Base-by-base conservation (phyloP, 2,888 invertebrate genomes). In the Phalera bucephala region DNA sequence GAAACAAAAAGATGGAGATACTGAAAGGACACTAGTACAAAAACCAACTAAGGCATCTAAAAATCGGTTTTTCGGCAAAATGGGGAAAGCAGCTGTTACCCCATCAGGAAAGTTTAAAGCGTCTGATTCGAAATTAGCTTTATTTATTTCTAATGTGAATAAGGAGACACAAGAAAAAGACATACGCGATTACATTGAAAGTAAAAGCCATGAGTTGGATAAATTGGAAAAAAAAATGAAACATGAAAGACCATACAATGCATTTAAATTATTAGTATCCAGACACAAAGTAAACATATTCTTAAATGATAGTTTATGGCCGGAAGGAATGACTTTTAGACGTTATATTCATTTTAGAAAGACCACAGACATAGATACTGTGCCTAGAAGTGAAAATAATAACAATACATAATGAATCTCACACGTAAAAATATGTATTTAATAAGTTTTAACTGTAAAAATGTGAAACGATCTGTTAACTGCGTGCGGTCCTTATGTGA, bases 381-480 rank as follows among this genome's bases (percentile, higher is more conserved):
- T n/a, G 2, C 37, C 43, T 2, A 57, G 52, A 45, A 36, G 54
- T 12, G 13, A 49, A n/a, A 43, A 46, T 34, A 32, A 19, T 12
- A 17, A 9, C 7, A 3, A 25, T 19, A 30, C 29, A 14, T 20
- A 14, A 20, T n/a, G n/a, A n/a, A 20, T 3, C 9, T 26, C 7
- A 20, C 15, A 10, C 12, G 5, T 25, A 15, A 28, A 12, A 29
- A 29, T 26, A 30, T 29, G 19, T 40, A 33, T 17, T 32, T 60
- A 11, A 23, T 50, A 4, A 49, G 32, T 15, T 60, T 59, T 35
- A 60, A 63, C 20, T 60, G 61, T 30, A 56, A n/a, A n/a, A n/a
- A n/a, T n/a, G n/a, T n/a, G n/a, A n/a, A n/a, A n/a, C n/a, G n/a
- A n/a, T n/a, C n/a, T 0, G 28, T 49, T 4, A 52, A 57, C 1